phyloP scores from a whole-genome alignment of 2,113 vertebrate species.

The Rhinopomastus cyanomelas region DNA sequence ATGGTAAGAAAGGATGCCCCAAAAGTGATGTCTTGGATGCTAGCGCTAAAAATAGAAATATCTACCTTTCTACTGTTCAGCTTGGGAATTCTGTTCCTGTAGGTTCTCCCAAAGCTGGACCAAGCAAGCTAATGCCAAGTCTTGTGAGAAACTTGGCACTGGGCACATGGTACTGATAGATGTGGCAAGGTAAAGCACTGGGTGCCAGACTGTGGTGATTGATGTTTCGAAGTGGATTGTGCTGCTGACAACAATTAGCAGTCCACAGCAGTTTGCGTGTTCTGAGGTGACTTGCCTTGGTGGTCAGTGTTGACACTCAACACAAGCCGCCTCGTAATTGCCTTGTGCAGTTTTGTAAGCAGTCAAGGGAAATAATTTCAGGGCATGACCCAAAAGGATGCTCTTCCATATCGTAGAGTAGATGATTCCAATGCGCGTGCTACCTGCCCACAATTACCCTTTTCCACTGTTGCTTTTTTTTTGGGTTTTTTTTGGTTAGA shows the following conservation, averaged over 20 bases:
- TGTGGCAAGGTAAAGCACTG: not conserved
- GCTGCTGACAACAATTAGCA: not conserved
- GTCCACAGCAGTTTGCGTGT: not conserved
- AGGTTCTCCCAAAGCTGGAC: not conserved
- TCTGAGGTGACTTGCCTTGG: not conserved
- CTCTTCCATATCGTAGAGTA: too few species aligned
- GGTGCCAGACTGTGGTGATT: not conserved
- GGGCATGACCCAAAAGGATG: not conserved
- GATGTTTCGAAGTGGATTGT: not conserved
- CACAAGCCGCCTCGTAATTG: not conserved
- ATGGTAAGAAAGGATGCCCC: not conserved
- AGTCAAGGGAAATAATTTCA: not conserved
- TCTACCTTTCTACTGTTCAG: not conserved
- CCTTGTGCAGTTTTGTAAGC: not conserved
- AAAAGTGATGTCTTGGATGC: not conserved
- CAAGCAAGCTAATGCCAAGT: not conserved
- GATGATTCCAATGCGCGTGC: too few species aligned
- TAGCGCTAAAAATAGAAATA: not conserved
- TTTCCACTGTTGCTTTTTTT: not conserved
- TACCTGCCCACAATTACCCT: not conserved
- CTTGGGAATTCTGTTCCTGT: not conserved
- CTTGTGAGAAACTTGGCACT: not conserved
- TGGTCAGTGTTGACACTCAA: not conserved
- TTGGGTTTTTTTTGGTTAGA: not conserved
- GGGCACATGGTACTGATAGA: not conserved